Evolutionary conservation across 2,113 vertebrate species (phyloP).

Genomic region (Brachyistius frenatus): DNA sequence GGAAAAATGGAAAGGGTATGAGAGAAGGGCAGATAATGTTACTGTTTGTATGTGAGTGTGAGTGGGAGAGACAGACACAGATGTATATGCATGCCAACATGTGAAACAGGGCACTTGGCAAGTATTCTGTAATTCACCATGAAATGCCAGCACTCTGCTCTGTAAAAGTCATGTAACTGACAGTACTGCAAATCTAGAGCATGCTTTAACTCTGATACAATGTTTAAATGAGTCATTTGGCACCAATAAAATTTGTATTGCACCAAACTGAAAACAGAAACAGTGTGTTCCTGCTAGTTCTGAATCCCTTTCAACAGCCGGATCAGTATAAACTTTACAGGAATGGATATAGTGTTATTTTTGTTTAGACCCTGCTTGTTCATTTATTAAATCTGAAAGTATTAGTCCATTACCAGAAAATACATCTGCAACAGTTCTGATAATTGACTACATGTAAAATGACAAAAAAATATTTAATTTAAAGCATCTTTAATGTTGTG

Average conservation of each 20-base stretch:
- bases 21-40: conserved; percentile 14
- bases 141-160: conserved; percentile 18
- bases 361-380: background rate
- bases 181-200: conserved; percentile 32
- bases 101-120: conserved; percentile 23
- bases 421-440: too few species aligned
- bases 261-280: conserved; percentile 9
- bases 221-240: conserved; percentile 25
- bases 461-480: too few species aligned
- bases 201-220: conserved; percentile 4
- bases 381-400: too few species aligned
- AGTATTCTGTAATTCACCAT: conserved; percentile 16
- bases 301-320: background rate
- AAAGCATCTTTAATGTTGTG: too few species aligned
- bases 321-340: background rate
- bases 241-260: conserved; percentile 14
- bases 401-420: too few species aligned
- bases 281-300: conserved; percentile 12
- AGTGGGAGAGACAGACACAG: background rate
- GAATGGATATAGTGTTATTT: background rate
- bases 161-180: conserved; percentile 30
- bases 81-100: background rate
- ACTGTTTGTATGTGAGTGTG: background rate
- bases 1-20: background rate
- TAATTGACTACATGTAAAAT: too few species aligned